Percentiles rank a stretch among this genome's conserved stretches.
These are phyloP conservation scores for Trachelus iudaicus DNA, from an alignment of 2,888 invertebrate species.

Conservation along the genomic window DNA sequence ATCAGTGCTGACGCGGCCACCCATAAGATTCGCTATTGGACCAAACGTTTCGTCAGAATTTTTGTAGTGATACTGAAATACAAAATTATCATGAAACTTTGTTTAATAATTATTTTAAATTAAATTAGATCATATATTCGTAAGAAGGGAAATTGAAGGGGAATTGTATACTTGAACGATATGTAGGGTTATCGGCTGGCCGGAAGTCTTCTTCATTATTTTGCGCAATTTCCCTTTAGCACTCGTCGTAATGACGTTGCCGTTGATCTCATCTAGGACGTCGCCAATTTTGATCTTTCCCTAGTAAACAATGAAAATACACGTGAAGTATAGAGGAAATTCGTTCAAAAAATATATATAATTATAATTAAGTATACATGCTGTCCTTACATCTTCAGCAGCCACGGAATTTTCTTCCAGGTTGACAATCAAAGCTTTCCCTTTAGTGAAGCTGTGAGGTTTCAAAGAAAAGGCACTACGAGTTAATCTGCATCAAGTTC, in stretches of 20 bases:
- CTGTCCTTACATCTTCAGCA: conserved; percentile 72
- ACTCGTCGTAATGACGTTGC: conserved; percentile 65
- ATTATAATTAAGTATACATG: neutral
- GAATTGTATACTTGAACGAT: conserved; percentile 68
- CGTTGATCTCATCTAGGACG: conserved; percentile 73
- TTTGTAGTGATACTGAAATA: conserved; percentile 54
- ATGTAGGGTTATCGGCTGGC: conserved; percentile 66
- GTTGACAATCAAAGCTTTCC: conserved; percentile 71
- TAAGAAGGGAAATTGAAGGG: neutral
- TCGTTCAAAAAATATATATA: conserved; percentile 11
- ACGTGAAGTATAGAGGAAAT: neutral
- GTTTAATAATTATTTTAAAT: neutral
- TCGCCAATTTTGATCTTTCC: conserved; percentile 73
- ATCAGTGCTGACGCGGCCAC: conserved; percentile 50
- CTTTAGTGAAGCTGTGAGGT: conserved; percentile 69
- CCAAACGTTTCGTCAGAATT: conserved; percentile 63
- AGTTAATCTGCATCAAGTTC: neutral
- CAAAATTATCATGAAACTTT: neutral
- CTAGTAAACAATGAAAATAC: conserved; percentile 55
- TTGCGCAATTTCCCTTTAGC: conserved; percentile 67
- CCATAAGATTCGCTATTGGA: conserved; percentile 65
- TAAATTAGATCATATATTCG: neutral
- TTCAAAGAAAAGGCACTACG: neutral
- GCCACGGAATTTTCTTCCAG: conserved; percentile 72
- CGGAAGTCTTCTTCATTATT: conserved; percentile 66